A percentile compares a stretch with the other conserved stretches of the same genome.
phyloP scores from a whole-genome alignment of 1,140 invertebrate species.

The Aphis gossypii region DNA sequence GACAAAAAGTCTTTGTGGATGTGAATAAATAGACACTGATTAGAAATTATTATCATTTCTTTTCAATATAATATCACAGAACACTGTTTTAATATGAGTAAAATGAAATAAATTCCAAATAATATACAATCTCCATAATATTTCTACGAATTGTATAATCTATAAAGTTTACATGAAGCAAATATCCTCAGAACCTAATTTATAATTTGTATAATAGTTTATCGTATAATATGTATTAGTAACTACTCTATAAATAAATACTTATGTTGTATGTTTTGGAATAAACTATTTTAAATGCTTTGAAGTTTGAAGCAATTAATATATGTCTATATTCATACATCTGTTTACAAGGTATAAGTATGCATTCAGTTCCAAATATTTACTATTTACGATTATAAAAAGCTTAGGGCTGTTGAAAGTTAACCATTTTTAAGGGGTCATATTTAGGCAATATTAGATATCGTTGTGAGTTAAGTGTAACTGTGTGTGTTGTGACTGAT shows the following conservation, averaged over 20 bases:
- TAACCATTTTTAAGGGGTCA: too few relatives aligned
- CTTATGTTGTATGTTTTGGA: neutral
- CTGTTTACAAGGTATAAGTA: neutral
- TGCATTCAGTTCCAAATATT: neutral
- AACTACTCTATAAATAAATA: neutral
- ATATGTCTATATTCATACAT: neutral
- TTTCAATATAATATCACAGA: neutral
- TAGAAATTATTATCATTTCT: neutral
- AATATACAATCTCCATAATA: neutral
- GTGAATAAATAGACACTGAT: neutral
- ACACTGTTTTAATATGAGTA: neutral
- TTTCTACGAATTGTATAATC: neutral
- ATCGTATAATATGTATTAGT: neutral
- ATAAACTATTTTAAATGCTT: neutral
- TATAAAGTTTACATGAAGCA: neutral
- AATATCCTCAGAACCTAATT: neutral
- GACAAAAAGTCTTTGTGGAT: neutral
- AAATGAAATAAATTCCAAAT: neutral
- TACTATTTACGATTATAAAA: neutral
- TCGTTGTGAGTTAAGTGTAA: too few relatives aligned
- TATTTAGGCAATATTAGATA: too few relatives aligned
- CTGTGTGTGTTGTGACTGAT: too few relatives aligned
- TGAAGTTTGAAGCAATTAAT: neutral
- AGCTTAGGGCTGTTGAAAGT: too few relatives aligned
- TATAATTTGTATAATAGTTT: neutral